These are phyloP conservation scores for Bujurquina vittata DNA, from an alignment of 2,113 vertebrate species.

Conservation along the genomic window DNA sequence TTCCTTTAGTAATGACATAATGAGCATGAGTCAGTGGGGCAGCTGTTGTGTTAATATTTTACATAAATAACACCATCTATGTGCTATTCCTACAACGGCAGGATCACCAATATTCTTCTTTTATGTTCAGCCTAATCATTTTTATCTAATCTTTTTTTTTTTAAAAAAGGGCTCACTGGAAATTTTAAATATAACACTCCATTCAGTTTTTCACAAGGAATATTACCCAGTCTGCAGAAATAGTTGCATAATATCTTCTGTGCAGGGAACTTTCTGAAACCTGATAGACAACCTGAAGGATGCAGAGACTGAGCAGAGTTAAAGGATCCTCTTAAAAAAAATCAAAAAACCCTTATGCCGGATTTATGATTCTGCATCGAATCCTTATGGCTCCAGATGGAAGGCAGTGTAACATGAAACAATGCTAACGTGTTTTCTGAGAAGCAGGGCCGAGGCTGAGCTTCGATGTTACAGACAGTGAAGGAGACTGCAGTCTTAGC, in stretches of 20 bases:
- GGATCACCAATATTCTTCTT: background rate
- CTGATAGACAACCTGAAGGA: background rate
- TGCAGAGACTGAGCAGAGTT: background rate
- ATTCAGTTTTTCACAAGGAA: background rate
- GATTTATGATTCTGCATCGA: background rate
- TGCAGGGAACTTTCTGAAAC: background rate
- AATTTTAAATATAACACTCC: background rate
- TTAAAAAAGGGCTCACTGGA: background rate
- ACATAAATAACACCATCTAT: background rate
- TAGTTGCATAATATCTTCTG: background rate
- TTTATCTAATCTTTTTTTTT: background rate
- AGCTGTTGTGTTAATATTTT: background rate
- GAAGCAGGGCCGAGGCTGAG: background rate
- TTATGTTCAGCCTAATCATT: background rate
- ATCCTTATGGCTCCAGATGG: background rate
- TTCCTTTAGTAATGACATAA: background rate
- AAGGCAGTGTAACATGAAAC: rapidly evolving
- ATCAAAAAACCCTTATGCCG: background rate
- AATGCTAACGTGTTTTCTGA: background rate
- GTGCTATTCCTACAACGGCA: background rate
- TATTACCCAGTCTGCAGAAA: background rate
- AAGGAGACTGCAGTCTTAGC: too few species aligned
- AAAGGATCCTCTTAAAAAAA: background rate
- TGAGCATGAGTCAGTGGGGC: background rate
- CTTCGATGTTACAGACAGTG: too few species aligned